phyloP scores from a whole-genome alignment of 2,797 vertebrate genomes.

The Muscicapa striata region DNA sequence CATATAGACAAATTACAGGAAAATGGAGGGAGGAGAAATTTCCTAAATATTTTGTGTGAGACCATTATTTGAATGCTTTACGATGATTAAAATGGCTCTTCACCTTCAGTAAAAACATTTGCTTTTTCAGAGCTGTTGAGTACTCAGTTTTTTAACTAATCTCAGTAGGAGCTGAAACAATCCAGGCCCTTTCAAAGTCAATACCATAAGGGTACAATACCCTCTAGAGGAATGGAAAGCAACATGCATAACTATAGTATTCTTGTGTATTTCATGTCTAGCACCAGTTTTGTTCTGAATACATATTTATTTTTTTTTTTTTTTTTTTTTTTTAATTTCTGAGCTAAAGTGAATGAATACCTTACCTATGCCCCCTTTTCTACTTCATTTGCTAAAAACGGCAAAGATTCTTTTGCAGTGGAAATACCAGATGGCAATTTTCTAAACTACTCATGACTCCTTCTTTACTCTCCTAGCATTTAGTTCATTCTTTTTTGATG shows the following conservation, averaged over 20 bases:
- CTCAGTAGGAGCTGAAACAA: not conserved
- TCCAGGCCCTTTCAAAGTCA: not conserved
- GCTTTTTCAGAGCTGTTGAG: not conserved
- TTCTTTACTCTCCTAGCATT: not conserved
- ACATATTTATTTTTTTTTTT: accelerated
- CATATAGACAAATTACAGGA: not conserved
- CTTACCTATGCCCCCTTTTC: accelerated
- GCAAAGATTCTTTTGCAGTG: not conserved
- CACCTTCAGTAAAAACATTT: not conserved
- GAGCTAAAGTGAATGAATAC: not conserved
- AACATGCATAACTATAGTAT: not conserved
- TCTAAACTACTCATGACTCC: not conserved
- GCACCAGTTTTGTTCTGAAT: not conserved
- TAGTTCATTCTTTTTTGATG: not conserved
- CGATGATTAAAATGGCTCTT: not conserved
- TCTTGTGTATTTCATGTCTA: not conserved
- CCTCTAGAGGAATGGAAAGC: conserved; percentile 41
- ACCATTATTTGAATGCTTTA: not conserved
- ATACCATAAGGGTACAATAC: conserved; percentile 30
- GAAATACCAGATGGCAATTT: not conserved
- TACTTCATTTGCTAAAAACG: not conserved
- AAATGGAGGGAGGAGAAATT: not conserved
- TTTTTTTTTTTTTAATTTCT: not conserved
- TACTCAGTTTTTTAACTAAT: not conserved
- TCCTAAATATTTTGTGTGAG: not conserved